Conservation (phyloP, 2,113 vertebrate genomes). For the Xyliphius kryptos region DNA sequence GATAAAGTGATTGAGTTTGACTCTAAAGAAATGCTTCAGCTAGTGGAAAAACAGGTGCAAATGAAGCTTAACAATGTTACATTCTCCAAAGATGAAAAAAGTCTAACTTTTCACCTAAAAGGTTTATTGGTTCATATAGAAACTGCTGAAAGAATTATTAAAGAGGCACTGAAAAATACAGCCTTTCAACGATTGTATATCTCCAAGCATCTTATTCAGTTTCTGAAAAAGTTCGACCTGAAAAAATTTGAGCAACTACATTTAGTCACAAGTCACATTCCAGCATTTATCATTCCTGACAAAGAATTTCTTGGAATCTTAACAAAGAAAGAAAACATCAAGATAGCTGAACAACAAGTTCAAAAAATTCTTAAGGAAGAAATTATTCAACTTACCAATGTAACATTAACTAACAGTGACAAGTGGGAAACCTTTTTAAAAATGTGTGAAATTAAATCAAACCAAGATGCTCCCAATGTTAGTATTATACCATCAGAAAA, state of each 20-base stretch:
- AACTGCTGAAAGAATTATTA: constrained; percentile 36
- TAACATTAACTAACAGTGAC: constrained; percentile 30
- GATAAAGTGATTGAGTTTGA: constrained; percentile 36
- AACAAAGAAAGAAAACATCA: constrained; percentile 35
- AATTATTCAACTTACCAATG: constrained; percentile 37
- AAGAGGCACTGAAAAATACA: constrained; percentile 23
- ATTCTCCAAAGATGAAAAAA: constrained; percentile 29
- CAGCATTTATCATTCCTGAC: constrained; percentile 26
- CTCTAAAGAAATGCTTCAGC: constrained; percentile 37
- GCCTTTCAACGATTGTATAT: constrained; percentile 29
- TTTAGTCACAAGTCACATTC: constrained; percentile 37
- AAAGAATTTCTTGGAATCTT: constrained; percentile 37
- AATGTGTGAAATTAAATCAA: constrained; percentile 32
- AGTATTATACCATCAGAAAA: constrained; percentile 22
- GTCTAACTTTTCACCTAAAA: constrained; percentile 36
- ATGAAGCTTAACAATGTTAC: constrained; percentile 32
- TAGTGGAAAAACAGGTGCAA: constrained; percentile 35
- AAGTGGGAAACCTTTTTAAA: constrained; percentile 37
- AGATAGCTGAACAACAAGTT: constrained; percentile 40
- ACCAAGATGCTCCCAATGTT: constrained; percentile 20
- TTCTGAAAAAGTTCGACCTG: constrained; percentile 43
- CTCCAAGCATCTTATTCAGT: constrained; percentile 30
- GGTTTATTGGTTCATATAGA: constrained; percentile 40
- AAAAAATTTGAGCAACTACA: constrained; percentile 42
- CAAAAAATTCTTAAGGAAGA: constrained; percentile 41